Percentiles rank a stretch among this genome's conserved stretches.
phyloP scores from a whole-genome alignment of 2,113 vertebrate species.

The human (Homo sapiens) region DNA sequence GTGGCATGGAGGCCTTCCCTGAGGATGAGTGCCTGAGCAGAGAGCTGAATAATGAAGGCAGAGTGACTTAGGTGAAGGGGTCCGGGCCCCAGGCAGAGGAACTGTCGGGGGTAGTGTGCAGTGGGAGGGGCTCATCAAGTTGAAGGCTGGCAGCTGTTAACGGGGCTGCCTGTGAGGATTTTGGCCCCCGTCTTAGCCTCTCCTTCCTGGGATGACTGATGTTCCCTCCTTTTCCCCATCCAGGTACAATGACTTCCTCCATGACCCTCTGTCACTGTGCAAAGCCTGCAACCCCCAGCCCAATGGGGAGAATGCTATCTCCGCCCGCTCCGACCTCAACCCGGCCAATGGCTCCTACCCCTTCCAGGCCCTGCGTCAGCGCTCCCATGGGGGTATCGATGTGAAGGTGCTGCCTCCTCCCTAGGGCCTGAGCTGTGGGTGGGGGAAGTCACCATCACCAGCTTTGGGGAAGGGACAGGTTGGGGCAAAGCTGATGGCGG shows the following conservation, averaged over 20 bases:
- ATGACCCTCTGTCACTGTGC: constrained; percentile 91
- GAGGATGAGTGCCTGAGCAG: not conserved
- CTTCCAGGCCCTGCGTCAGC: constrained; percentile 92
- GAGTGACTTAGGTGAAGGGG: not conserved
- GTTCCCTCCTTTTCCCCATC: accelerated
- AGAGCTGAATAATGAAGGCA: not conserved
- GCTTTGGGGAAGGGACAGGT: not conserved
- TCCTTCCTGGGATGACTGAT: accelerated
- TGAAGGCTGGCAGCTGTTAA: accelerated
- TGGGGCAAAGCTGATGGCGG: not conserved
- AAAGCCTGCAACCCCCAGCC: constrained; percentile 85
- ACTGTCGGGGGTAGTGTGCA: accelerated
- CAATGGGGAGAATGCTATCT: constrained; percentile 94
- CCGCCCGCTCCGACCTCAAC: constrained; percentile 95
- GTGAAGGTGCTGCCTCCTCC: constrained; percentile 87
- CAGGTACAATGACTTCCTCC: constrained; percentile 94
- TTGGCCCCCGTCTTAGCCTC: accelerated
- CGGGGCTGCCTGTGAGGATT: accelerated
- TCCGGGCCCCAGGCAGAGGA: not conserved
- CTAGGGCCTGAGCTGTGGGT: accelerated
- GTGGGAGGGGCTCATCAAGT: accelerated
- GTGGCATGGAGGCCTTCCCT: not conserved
- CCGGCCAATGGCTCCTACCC: constrained; percentile 94
- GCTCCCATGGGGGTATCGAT: constrained; percentile 93
- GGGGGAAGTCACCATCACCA: not conserved